Percentiles rank a stretch among this genome's conserved stretches.
Conservation (phyloP, 2,888 invertebrate genomes). For the Xestia sexstrigata region DNA sequence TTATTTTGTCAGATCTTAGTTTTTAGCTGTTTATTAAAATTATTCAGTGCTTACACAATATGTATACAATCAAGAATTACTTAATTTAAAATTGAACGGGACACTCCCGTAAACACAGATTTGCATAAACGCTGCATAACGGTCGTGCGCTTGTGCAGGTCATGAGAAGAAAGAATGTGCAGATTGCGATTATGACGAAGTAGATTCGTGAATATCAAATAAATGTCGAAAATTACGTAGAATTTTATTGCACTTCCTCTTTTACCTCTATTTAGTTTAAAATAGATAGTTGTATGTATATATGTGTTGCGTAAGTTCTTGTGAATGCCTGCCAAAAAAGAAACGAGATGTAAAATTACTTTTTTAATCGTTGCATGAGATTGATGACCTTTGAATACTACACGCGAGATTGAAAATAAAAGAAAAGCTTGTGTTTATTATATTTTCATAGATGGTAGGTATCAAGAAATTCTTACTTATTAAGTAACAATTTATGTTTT, state of each 20-base stretch:
- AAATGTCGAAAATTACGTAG: slow-evolving; percentile 54
- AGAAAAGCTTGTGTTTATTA: not conserved
- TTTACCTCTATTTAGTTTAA: slow-evolving; percentile 20
- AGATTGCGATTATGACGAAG: slow-evolving; percentile 35
- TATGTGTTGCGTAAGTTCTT: slow-evolving; percentile 56
- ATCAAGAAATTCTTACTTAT: not conserved
- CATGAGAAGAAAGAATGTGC: slow-evolving; percentile 22
- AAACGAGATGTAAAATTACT: slow-evolving; percentile 60
- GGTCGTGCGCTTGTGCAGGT: not conserved
- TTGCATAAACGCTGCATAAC: slow-evolving; percentile 32
- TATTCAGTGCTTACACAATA: slow-evolving; percentile 11
- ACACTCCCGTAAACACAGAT: slow-evolving; percentile 16
- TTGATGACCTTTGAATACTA: slow-evolving; percentile 58
- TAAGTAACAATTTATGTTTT: slow-evolving; percentile 35
- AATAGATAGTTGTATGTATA: slow-evolving; percentile 35
- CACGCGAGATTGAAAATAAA: slow-evolving; percentile 33
- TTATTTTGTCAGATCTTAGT: not conserved
- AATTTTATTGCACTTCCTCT: slow-evolving; percentile 57
- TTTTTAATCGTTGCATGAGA: slow-evolving; percentile 60
- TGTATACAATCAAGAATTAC: slow-evolving; percentile 12
- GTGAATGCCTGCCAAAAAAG: slow-evolving; percentile 60
- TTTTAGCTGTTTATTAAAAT: slow-evolving; percentile 1
- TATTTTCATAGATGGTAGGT: not conserved
- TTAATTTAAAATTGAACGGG: slow-evolving; percentile 15
- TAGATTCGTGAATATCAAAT: slow-evolving; percentile 35